A percentile compares a stretch with the other conserved stretches of the same genome.
Evolutionary conservation across 2,888 invertebrate genomes (phyloP).

Genomic region (Trilocha varians): DNA sequence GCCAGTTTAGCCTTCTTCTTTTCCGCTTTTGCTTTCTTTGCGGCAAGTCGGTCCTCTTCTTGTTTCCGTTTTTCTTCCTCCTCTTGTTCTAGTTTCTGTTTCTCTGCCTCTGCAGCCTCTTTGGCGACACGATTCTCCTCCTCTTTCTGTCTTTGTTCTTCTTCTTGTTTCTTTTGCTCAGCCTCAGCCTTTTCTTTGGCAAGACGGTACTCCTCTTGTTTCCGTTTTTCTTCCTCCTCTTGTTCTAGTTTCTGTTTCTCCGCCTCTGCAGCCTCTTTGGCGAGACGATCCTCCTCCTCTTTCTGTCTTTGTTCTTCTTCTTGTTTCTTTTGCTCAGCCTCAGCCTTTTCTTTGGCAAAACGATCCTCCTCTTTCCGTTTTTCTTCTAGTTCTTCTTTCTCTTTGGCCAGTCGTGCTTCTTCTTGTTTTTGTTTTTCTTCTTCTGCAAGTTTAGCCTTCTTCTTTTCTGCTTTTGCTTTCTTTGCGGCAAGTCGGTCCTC

Average conservation of each 20-base stretch:
- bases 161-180: neutral
- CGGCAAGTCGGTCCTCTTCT: constrained; percentile 6
- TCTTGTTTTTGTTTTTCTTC: constrained; percentile 9
- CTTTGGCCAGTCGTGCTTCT: constrained; percentile 9
- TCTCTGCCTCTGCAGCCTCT: constrained; percentile 10
- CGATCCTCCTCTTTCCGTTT: constrained; percentile 9
- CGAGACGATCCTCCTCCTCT: constrained; percentile 9
- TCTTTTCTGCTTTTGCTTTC: no score
- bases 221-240: constrained; percentile 7
- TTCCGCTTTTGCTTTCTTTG: constrained; percentile 3
- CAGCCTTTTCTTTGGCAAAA: no score
- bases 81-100: constrained; percentile 12
- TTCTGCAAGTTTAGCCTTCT: no score
- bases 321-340: constrained; percentile 9
- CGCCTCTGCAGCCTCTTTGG: constrained; percentile 2
- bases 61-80: constrained; percentile 9
- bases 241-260: neutral
- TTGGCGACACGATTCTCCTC: constrained; percentile 5
- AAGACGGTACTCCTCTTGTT: constrained; percentile 4
- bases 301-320: constrained; percentile 3
- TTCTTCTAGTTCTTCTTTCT: constrained; percentile 11
- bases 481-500: no score
- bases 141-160: constrained; percentile 2
- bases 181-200: constrained; percentile 1
- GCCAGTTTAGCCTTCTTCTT: neutral